Evolutionary conservation across 2,113 vertebrate genomes (phyloP).

Genomic region (Pyrgilauda ruficollis): DNA sequence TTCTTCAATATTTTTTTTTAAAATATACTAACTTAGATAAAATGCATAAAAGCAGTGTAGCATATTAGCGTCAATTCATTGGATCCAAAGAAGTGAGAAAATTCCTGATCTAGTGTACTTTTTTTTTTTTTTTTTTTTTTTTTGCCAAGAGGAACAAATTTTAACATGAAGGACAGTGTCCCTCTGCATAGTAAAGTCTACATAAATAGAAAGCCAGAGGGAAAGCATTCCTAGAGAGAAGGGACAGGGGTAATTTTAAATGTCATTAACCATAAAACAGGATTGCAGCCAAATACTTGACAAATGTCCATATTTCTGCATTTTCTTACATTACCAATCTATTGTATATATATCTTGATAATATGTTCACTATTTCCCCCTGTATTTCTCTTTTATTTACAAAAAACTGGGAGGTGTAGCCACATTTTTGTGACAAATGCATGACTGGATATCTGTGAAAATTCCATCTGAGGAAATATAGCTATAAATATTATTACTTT

Average conservation of each 20-base stretch:
- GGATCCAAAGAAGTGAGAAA: neutral
- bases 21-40: neutral
- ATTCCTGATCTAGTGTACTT: neutral
- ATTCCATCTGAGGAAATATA: neutral
- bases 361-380: neutral
- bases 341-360: neutral
- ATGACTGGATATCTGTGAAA: neutral
- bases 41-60: neutral
- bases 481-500: neutral
- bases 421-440: neutral
- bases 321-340: neutral
- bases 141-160: neutral
- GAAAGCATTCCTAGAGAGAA: neutral
- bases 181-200: neutral
- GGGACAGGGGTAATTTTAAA: neutral
- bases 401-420: neutral
- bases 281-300: neutral
- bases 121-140: neutral
- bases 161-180: neutral
- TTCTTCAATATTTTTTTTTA: neutral
- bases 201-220: fast-evolving
- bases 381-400: neutral
- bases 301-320: neutral
- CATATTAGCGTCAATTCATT: neutral
- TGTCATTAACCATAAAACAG: neutral